A percentile compares a stretch with the other conserved stretches of the same genome.
These are phyloP conservation scores for Lycodopsis pacificus DNA, from an alignment of 2,797 vertebrate genomes.

Conservation along the genomic window DNA sequence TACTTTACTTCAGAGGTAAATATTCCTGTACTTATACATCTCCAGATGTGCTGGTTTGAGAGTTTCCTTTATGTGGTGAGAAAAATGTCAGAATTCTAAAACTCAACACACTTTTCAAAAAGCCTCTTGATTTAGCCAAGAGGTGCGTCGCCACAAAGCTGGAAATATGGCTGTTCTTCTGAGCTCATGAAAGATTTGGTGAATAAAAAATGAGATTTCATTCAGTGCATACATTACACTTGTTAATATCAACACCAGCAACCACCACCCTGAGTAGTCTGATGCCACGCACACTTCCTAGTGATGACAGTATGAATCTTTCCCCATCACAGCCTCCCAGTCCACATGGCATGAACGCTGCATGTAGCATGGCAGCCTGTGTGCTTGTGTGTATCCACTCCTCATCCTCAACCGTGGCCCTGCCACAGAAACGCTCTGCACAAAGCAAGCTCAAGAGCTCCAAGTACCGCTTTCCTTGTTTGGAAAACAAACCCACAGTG, in stretches of 20 bases:
- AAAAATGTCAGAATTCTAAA: no score
- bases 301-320: not conserved
- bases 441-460: slow-evolving; percentile 31
- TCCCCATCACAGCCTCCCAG: not conserved
- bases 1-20: no score
- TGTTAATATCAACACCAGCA: not conserved
- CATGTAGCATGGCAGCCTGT: not conserved
- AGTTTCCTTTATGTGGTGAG: no score
- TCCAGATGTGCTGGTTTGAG: no score
- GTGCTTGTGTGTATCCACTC: slow-evolving; percentile 18
- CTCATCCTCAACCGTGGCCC: slow-evolving; percentile 59
- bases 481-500: slow-evolving; percentile 32
- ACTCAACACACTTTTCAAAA: no score
- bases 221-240: not conserved
- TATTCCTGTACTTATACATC: no score
- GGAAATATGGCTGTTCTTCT: no score
- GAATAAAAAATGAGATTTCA: not conserved
- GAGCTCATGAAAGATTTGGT: no score
- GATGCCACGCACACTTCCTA: not conserved
- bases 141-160: no score
- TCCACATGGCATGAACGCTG: not conserved
- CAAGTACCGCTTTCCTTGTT: slow-evolving; percentile 8
- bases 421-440: slow-evolving; percentile 50
- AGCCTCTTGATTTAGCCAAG: no score
- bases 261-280: not conserved